Percentiles rank a stretch among this genome's conserved stretches.
These are phyloP conservation scores for Porites australiensis DNA, from an alignment of 64 coral and sea anemone genomes.

Conservation along the genomic window DNA sequence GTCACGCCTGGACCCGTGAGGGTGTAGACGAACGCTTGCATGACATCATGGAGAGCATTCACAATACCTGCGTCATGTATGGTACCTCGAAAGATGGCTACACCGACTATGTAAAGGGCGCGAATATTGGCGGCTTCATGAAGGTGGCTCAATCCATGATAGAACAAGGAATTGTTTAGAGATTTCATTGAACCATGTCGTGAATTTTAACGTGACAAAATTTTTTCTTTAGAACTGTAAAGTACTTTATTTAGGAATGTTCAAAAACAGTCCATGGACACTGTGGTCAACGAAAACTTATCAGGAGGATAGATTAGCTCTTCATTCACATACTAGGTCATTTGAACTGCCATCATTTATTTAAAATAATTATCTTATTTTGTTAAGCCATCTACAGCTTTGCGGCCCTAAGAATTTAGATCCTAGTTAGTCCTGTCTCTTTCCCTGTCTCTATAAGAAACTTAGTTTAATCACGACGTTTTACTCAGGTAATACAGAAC, in stretches of 20 bases:
- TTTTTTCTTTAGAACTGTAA: neutral
- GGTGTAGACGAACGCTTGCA: slow-evolving; percentile 87
- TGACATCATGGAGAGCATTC: slow-evolving; percentile 97
- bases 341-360: neutral
- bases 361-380: neutral
- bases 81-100: slow-evolving; percentile 73
- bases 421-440: no score
- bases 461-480: no score
- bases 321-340: neutral
- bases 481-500: no score
- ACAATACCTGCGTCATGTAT: slow-evolving; percentile 81
- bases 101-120: slow-evolving; percentile 89
- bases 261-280: neutral
- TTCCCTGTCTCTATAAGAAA: no score
- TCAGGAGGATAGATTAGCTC: neutral
- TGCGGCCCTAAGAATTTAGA: no score
- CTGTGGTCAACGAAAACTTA: neutral
- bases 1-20: slow-evolving; percentile 86
- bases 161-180: slow-evolving; percentile 90
- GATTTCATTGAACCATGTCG: neutral
- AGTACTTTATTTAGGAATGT: neutral
- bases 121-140: slow-evolving; percentile 87
- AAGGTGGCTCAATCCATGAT: slow-evolving; percentile 93
- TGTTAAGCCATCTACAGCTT: no score
- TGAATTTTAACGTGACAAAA: neutral